These are phyloP conservation scores for Erpornis zantholeuca DNA, from an alignment of 2,113 vertebrate genomes.

Conservation along the genomic window DNA sequence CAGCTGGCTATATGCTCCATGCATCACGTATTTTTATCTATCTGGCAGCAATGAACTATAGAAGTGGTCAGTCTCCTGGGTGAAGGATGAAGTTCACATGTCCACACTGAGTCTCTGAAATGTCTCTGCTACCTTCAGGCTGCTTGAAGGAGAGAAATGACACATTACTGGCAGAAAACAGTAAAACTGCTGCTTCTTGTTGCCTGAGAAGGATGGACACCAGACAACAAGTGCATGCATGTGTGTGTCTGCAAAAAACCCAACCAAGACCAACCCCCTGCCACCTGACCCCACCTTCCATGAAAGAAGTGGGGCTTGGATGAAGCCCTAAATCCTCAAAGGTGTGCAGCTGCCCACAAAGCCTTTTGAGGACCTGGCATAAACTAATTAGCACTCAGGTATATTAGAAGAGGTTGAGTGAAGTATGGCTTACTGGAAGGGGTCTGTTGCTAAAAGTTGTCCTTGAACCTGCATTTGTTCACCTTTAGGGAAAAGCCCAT, in stretches of 20 bases:
- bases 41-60: not conserved
- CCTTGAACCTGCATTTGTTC: not conserved
- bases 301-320: not conserved
- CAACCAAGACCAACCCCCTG: not conserved
- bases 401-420: not conserved
- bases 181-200: not conserved
- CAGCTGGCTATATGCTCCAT: not conserved
- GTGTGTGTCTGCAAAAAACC: not conserved
- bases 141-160: not conserved
- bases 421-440: not conserved
- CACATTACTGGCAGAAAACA: not conserved
- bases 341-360: not conserved
- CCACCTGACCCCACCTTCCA: accelerated
- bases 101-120: not conserved
- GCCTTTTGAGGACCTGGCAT: not conserved
- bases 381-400: not conserved
- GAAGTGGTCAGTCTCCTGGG: not conserved
- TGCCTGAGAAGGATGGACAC: not conserved
- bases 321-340: not conserved
- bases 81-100: not conserved
- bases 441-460: not conserved
- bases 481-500: not conserved
- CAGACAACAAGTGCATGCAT: accelerated
- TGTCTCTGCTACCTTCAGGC: not conserved
- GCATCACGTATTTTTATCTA: not conserved